Base-by-base conservation (phyloP, 37 sponge, comb jelly and placozoan genomes). In the Halichondria panicea region DNA sequence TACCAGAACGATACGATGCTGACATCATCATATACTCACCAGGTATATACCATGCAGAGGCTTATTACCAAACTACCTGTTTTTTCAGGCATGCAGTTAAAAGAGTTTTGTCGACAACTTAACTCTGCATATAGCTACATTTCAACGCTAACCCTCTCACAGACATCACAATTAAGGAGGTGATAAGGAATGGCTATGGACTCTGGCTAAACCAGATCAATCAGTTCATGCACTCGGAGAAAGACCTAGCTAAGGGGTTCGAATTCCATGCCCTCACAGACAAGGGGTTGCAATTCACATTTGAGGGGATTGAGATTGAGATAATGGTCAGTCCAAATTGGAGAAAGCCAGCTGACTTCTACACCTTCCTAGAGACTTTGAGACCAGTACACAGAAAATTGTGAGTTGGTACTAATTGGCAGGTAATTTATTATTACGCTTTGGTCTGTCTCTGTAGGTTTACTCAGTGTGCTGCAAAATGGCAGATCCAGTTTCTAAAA, bases 401-500 rank as follows among this genome's bases (percentile, higher is more conserved):
- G 81, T 71, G 27, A 46, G 66, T n/a, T n/a, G n/a, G n/a, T n/a
- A n/a, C n/a, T n/a, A n/a, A n/a, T n/a, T n/a, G n/a, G n/a, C n/a
- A n/a, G n/a, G n/a, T n/a, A n/a, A n/a, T n/a, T n/a, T n/a, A n/a
- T n/a, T n/a, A n/a, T n/a, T n/a, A n/a, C n/a, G n/a, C n/a, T n/a
- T n/a, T n/a, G n/a, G n/a, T n/a, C n/a, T n/a, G n/a, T n/a, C n/a
- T n/a, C n/a, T n/a, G 1, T 38, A 74, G 80, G n/a, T 78, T 85
- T 60, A 71, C 64, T 3, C 55, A 50, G 19, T 53, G 55, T 35
- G 79, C 74, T 24, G 54, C 79, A 35, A 88, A 88, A 38, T 88
- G 89, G 89, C 79, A 88, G 55, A 55, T 66, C 7, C 68, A 88
- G 61, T 88, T 82, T 55, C 60, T 83, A 36, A 55, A 73, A 40